These are phyloP conservation scores for Cathartes aura DNA, from an alignment of 2,113 vertebrate species.

Conservation along the genomic window DNA sequence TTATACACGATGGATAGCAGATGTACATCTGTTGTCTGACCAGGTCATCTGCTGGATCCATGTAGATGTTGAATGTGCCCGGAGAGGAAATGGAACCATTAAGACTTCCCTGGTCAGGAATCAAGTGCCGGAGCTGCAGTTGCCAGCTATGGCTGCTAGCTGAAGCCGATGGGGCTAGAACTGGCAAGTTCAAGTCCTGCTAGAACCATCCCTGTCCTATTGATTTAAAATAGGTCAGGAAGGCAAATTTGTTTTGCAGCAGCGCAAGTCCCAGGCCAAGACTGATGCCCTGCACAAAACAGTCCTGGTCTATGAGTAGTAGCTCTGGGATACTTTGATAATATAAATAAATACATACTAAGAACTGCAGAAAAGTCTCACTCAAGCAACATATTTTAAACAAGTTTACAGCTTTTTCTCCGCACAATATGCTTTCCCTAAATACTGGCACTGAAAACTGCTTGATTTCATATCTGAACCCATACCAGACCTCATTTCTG, in stretches of 20 bases:
- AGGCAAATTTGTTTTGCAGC: background rate
- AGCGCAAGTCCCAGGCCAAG: background rate
- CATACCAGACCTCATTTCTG: background rate
- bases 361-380: background rate
- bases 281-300: background rate
- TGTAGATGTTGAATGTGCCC: fast-evolving
- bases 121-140: background rate
- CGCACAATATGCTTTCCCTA: background rate
- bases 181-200: background rate
- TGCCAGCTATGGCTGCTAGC: background rate
- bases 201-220: background rate
- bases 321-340: background rate
- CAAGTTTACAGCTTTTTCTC: background rate
- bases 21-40: background rate
- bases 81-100: background rate
- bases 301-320: background rate
- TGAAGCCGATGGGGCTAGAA: background rate
- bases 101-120: background rate
- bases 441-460: background rate
- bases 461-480: background rate
- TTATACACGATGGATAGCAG: fast-evolving
- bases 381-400: background rate
- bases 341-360: background rate
- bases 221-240: background rate
- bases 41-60: background rate